Evolutionary conservation across 2,888 invertebrate genomes (phyloP), one percentile per base, ranked within the genome.

Genomic region (Emesis russula): DNA sequence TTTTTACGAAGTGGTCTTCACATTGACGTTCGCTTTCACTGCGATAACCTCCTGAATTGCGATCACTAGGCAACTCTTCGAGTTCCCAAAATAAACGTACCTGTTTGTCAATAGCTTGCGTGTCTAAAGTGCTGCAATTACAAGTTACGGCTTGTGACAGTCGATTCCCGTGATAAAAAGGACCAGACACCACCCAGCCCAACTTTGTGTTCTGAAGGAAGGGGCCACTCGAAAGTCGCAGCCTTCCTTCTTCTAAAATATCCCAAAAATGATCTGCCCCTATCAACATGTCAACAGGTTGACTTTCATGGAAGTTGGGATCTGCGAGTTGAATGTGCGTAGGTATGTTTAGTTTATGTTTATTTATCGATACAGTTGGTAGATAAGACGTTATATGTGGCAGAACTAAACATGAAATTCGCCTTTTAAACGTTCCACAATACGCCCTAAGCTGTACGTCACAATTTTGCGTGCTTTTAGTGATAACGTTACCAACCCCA

Each of bases 201-300:
- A 92, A 76, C n/a, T 86, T 86, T 3, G 91, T 81, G 9, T 88
- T 83, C 9, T 88, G 86, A 48, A 89, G 71, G 73, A 73, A 86
- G 5, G 83, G 89, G 5, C 87, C 81, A 13, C 13, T 33, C 0
- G 31, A 31, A 7, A 66, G 66, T 2, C 31, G 66, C 13, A 66
- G 31, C 13, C 31, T 66, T 66, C 66, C 66, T 66, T 9, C 31
- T 66, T 70, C 25, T 63, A 89, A 73, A 5, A 88, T 41, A 15
- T 86, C 84, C 92, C 92, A 92, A 68, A 91, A 92, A 44, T 76
- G 79, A 74, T 83, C 83, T n/a, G 83, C 78, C 25, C 86, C 82
- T 73, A 85, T 76, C 18, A 81, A 76, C 18, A 83, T 44, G 31
- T 92, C 88, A 1, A 90, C 9, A 3, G 74, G 36, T 4, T 73